Evolutionary conservation across 2,797 vertebrate species (phyloP), one percentile per base, ranked within the genome.

Genomic region (Anguilla pacifica): DNA sequence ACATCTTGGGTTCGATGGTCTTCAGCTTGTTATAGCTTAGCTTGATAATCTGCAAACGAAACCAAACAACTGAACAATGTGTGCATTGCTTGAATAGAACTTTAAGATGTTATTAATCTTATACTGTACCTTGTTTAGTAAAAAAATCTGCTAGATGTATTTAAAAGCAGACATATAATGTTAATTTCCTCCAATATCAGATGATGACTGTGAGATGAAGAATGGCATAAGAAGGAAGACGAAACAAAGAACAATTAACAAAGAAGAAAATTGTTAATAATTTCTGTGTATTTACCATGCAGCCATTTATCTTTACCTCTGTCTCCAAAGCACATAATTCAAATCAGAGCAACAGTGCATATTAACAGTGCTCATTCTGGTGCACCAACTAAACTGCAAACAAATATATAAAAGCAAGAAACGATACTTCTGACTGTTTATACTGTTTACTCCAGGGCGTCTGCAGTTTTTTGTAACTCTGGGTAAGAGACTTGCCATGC

Each of bases 21-120:
- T 92, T 95, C 82, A 97, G 89, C 93, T 97, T 97, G 94, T 97
- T 97, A 92, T 97, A 97, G 89, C 96, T 97, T 90, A 97, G 88
- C 92, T 97, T 97, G 90, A 97, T 87, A 85, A 96, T 96, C 96
- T 97, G 91, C 10, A 77, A 6, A 53, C 28, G 17, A 89, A 84
- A 82, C 0, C 6, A 15, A 64, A n/a, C n/a, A 19, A 22, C 7
- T 72, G 46, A 70, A 51, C 61, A 25, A 49, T 22, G 53, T 79
- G 17, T 17, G 25, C n/a, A 88, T 39, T 35, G 67, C 57, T 61
- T 85, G 1, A 11, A n/a, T 13, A 43, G 28, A 64, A 55, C 43
- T 28, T 3, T 39, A 17, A 25, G 51, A 35, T 64, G 13, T 31
- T 74, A 31, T 85, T 17, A 19, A 46, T 15, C 15, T 72, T 28